Conservation (phyloP, 2,113 vertebrate genomes). For the Eulemur rufifrons region DNA sequence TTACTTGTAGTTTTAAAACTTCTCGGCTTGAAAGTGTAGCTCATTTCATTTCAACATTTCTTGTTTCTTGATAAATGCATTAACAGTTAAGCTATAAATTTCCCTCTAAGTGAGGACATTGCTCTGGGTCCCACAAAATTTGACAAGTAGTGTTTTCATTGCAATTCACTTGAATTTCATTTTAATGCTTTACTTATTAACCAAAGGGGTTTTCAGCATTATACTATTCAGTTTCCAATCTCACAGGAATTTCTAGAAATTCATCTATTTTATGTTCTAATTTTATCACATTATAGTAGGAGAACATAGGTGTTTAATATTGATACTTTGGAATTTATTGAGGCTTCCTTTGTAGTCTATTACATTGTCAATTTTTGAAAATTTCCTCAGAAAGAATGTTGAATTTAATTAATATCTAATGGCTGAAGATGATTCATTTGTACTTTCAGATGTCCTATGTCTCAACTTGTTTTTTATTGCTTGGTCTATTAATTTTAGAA, state of each 20-base stretch:
- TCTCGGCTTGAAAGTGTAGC: conserved; percentile 34
- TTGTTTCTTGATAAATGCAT: conserved; percentile 52
- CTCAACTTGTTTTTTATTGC: conserved; percentile 42
- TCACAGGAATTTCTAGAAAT: conserved; percentile 42
- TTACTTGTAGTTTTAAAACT: conserved; percentile 47
- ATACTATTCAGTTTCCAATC: conserved; percentile 30
- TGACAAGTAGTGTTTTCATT: conserved; percentile 60
- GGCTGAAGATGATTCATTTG: background rate
- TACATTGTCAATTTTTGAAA: conserved; percentile 46
- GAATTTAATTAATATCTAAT: conserved; percentile 54
- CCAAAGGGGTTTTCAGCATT: background rate
- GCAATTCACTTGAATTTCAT: conserved; percentile 55
- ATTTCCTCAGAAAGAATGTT: conserved; percentile 12
- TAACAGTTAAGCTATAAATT: conserved; percentile 58
- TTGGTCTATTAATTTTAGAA: conserved; percentile 33
- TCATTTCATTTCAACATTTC: conserved; percentile 54
- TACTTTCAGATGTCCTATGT: background rate
- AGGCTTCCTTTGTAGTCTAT: conserved; percentile 41
- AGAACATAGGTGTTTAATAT: conserved; percentile 50
- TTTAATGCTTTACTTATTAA: conserved; percentile 59
- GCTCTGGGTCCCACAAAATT: conserved; percentile 50
- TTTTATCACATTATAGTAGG: conserved; percentile 45
- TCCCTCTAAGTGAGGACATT: conserved; percentile 47
- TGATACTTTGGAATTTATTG: conserved; percentile 46
- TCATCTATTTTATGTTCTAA: conserved; percentile 56